Evolutionary conservation across 2,113 vertebrate species (phyloP).

Genomic region (Mellivora capensis): DNA sequence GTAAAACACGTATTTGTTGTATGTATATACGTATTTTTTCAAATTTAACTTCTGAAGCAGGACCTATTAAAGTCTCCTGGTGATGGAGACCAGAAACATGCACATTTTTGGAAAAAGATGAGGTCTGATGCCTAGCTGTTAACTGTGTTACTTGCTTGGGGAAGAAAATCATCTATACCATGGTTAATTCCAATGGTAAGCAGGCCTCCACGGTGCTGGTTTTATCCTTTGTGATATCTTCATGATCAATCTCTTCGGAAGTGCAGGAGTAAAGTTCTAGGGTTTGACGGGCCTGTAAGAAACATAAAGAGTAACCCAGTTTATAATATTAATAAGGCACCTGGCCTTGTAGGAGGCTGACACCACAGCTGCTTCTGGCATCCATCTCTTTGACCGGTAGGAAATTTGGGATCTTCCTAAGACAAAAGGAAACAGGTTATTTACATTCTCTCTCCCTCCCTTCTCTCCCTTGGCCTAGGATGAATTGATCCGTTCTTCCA

Average conservation of each 20-base stretch:
- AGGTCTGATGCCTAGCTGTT: neutral
- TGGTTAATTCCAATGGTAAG: constrained; percentile 29
- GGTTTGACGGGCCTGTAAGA: constrained; percentile 49
- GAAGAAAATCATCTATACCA: neutral
- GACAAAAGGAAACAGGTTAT: neutral
- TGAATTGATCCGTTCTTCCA: fast-evolving
- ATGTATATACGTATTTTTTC: neutral
- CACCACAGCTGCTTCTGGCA: neutral
- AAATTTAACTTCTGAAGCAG: neutral
- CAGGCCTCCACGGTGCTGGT: constrained; percentile 77
- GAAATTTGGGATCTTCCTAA: neutral
- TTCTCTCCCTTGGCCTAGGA: neutral
- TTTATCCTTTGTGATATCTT: constrained; percentile 76
- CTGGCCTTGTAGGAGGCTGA: neutral
- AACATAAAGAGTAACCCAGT: neutral
- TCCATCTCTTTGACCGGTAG: neutral
- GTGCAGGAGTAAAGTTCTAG: constrained; percentile 74
- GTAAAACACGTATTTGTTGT: neutral
- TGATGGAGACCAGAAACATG: neutral
- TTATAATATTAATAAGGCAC: neutral
- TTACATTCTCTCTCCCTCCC: neutral
- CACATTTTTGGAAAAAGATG: neutral
- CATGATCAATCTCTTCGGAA: constrained; percentile 60
- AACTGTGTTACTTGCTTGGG: neutral
- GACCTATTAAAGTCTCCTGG: neutral